Conservation (phyloP, 2,888 invertebrate species). For the Machimus atricapillus region DNA sequence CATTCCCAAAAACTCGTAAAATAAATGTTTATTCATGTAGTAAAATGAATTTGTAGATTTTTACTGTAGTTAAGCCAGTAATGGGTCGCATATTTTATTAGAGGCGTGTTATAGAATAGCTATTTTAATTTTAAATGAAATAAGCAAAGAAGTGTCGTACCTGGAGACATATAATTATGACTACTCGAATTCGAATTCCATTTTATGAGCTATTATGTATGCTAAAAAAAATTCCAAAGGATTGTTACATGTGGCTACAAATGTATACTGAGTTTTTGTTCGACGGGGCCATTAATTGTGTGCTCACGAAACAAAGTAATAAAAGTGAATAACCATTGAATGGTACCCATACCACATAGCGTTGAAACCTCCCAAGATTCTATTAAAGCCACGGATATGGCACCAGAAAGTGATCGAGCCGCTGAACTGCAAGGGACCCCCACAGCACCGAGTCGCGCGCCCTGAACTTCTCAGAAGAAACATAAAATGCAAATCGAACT, state of each 20-base stretch:
- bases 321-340: neutral
- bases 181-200: neutral
- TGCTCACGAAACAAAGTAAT: neutral
- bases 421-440: neutral
- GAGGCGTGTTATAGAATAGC: neutral
- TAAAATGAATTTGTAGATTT: neutral
- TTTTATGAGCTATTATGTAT: neutral
- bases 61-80: neutral
- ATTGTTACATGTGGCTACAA: neutral
- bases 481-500: slow-evolving; percentile 38
- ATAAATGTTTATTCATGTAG: neutral
- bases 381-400: slow-evolving; percentile 4
- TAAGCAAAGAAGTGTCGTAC: neutral
- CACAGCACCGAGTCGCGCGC: neutral
- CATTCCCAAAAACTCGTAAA: neutral
- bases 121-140: neutral
- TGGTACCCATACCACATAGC: neutral
- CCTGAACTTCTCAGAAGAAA: slow-evolving; percentile 12
- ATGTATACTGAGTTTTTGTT: neutral
- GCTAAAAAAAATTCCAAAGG: neutral
- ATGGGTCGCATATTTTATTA: neutral
- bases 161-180: neutral
- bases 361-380: neutral
- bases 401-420: neutral
- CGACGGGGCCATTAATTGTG: neutral